Conservation (phyloP, 2,888 invertebrate species). For the Dendrolimus pini region DNA sequence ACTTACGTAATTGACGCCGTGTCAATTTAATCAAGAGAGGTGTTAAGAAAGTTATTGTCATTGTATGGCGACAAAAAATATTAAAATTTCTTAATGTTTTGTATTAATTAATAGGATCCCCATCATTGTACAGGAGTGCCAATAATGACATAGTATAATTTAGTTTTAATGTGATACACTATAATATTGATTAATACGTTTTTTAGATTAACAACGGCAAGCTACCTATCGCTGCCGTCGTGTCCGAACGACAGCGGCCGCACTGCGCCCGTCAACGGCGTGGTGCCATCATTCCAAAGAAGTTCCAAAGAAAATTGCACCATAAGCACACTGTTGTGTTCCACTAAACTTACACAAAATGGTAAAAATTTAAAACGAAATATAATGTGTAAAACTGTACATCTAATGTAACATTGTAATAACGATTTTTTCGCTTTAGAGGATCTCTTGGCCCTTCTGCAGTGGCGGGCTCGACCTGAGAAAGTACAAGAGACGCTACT, state of each 20-base stretch:
- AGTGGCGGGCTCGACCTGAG: slow-evolving; percentile 94
- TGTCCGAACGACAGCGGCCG: slow-evolving; percentile 77
- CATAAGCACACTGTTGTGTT: slow-evolving; percentile 90
- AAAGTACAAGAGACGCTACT: slow-evolving; percentile 90
- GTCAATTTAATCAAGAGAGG: too few species aligned
- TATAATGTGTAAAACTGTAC: too few species aligned
- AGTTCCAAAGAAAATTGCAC: slow-evolving; percentile 91
- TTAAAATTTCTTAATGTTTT: too few species aligned
- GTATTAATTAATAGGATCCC: too few species aligned
- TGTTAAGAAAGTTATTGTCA: too few species aligned
- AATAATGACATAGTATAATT: too few species aligned
- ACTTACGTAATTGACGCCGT: too few species aligned
- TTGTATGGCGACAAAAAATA: too few species aligned
- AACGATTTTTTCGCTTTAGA: slow-evolving; percentile 56
- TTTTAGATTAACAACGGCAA: slow-evolving; percentile 67
- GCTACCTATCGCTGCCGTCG: slow-evolving; percentile 80
- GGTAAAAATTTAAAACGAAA: slow-evolving; percentile 61
- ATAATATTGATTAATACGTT: slow-evolving; percentile 31
- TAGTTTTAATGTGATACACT: too few species aligned
- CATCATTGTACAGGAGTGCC: too few species aligned
- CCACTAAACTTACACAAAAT: slow-evolving; percentile 98
- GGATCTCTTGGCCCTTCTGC: slow-evolving; percentile 90
- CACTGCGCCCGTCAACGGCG: slow-evolving; percentile 55
- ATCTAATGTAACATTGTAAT: too few species aligned
- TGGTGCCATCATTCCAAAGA: slow-evolving; percentile 79